Evolutionary conservation across 1,140 invertebrate genomes (phyloP).

Genomic region (Cydia fagiglandana): DNA sequence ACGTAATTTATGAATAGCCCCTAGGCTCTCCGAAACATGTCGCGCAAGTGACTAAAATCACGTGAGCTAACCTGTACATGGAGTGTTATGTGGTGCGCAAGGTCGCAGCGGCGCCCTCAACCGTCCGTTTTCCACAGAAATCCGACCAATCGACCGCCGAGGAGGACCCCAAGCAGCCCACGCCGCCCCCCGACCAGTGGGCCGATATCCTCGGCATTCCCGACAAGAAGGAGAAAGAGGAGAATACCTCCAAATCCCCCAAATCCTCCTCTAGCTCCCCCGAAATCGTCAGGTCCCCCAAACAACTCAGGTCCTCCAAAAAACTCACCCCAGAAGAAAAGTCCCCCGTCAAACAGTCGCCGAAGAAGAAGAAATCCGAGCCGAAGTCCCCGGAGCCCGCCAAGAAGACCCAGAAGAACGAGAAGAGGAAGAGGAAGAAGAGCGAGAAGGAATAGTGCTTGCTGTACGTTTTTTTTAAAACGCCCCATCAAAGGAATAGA

Average conservation of each 20-base stretch:
- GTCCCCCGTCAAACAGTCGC: constrained; percentile 56
- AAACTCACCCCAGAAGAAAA: constrained; percentile 53
- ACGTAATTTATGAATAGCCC: too few relatives aligned
- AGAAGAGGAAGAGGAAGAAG: constrained; percentile 67
- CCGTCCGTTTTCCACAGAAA: constrained; percentile 54
- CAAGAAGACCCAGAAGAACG: constrained; percentile 54
- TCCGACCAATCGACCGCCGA: constrained; percentile 46
- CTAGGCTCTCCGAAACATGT: too few relatives aligned
- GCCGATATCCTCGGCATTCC: constrained; percentile 73
- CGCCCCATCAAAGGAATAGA: constrained; percentile 13
- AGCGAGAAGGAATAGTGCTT: constrained; percentile 75
- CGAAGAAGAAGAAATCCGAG: constrained; percentile 58
- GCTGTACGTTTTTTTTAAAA: constrained; percentile 62
- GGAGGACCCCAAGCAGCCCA: constrained; percentile 65
- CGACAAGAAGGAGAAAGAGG: constrained; percentile 48
- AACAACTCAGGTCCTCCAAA: constrained; percentile 63
- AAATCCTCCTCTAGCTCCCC: constrained; percentile 45
- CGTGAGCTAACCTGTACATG: too few relatives aligned
- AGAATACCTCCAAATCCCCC: constrained; percentile 16
- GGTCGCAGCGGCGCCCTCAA: constrained; percentile 1
- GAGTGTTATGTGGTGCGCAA: neutral
- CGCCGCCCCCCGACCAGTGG: constrained; percentile 71
- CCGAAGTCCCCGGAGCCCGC: constrained; percentile 54
- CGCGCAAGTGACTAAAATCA: too few relatives aligned
- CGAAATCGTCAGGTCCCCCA: constrained; percentile 51